Conservation (phyloP, 1,140 invertebrate genomes). For the Pomacea maculata region DNA sequence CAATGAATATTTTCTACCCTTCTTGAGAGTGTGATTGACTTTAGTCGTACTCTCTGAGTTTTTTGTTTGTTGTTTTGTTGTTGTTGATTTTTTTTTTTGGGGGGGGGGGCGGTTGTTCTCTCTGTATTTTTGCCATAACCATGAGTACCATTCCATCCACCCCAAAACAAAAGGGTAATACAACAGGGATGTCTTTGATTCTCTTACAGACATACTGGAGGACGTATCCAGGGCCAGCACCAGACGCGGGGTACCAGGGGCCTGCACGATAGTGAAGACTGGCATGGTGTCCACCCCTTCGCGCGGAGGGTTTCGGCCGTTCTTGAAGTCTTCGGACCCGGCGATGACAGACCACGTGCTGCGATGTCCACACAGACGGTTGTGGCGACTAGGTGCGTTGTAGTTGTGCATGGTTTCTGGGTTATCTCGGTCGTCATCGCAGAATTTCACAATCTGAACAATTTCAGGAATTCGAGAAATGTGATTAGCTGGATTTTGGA, state of each 20-base stretch:
- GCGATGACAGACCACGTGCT: constrained; percentile 73
- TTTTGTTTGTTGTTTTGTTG: no score
- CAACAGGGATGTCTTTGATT: no score
- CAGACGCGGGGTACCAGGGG: constrained; percentile 18
- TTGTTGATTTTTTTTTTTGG: no score
- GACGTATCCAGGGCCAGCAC: constrained; percentile 33
- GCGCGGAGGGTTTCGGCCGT: constrained; percentile 30
- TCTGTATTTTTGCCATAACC: no score
- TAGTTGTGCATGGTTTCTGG: constrained; percentile 68
- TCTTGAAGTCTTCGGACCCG: constrained; percentile 70
- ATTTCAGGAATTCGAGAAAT: constrained; percentile 12
- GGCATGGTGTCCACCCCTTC: constrained; percentile 32
- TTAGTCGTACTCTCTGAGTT: no score
- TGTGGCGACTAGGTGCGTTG: constrained; percentile 76
- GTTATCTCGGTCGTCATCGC: constrained; percentile 65
- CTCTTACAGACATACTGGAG: constrained; percentile 32
- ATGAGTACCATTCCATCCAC: no score
- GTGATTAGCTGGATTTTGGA: not conserved
- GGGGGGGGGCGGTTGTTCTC: no score
- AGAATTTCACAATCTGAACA: constrained; percentile 70
- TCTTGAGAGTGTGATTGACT: no score
- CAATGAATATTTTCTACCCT: no score
- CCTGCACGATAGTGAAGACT: constrained; percentile 33
- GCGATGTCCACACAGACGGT: constrained; percentile 72
- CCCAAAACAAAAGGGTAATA: no score